These are phyloP conservation scores for Aspidiotus destructor DNA, from an alignment of 2,888 invertebrate genomes.

Conservation along the genomic window DNA sequence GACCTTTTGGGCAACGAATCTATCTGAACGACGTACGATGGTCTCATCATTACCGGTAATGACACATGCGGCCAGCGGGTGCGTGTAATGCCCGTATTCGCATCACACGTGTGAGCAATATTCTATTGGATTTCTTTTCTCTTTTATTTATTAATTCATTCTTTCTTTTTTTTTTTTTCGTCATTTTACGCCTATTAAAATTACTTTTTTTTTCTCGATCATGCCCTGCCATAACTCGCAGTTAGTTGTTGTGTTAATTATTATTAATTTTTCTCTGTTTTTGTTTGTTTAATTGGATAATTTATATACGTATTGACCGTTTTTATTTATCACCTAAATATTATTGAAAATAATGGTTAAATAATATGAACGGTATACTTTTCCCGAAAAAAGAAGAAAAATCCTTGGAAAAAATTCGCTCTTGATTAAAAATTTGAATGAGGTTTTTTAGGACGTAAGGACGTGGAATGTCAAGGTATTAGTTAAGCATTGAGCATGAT, in stretches of 20 bases:
- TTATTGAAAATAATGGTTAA: conserved; percentile 11
- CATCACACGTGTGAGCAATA: conserved; percentile 4
- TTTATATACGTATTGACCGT: conserved; percentile 21
- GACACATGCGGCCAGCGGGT: not conserved
- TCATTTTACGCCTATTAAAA: conserved; percentile 12
- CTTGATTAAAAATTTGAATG: not conserved
- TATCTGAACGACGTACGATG: conserved; percentile 52
- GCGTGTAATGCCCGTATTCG: conserved; percentile 2
- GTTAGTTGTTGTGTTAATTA: conserved; percentile 30
- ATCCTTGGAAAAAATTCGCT: conserved; percentile 15
- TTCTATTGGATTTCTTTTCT: not conserved
- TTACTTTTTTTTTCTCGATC: conserved; percentile 9
- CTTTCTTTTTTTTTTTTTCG: too few species aligned
- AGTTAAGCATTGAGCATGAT: too few species aligned
- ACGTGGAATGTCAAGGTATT: too few species aligned
- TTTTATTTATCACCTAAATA: conserved; percentile 23
- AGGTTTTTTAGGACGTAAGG: not conserved
- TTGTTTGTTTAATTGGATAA: conserved; percentile 22
- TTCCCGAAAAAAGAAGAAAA: conserved; percentile 5
- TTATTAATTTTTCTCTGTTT: conserved; percentile 29
- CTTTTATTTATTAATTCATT: too few species aligned
- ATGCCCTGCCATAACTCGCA: conserved; percentile 31
- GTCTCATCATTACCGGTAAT: too few species aligned
- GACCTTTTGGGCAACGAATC: conserved; percentile 80
- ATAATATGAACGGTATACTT: conserved; percentile 18